Evolutionary conservation across 2,113 vertebrate genomes (phyloP).

Genomic region (Tragelaphus scriptus): DNA sequence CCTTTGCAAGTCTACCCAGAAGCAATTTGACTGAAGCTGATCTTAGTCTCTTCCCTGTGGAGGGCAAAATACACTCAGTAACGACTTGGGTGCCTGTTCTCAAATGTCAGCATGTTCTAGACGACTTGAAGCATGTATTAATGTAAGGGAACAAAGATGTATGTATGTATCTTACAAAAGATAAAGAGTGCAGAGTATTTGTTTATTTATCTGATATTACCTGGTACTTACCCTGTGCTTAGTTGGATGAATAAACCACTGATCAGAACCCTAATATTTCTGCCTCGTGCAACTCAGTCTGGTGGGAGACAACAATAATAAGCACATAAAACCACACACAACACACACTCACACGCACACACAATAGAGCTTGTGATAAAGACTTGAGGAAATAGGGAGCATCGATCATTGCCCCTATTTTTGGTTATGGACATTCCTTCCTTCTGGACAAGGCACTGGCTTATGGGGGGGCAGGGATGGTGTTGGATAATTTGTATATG

Average conservation of each 20-base stretch:
- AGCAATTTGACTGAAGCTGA: neutral
- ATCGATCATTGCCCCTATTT: neutral
- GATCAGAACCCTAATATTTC: neutral
- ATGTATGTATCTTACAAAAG: neutral
- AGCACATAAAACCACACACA: neutral
- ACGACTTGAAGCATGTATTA: neutral
- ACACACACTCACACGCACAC: neutral
- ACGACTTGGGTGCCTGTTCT: neutral
- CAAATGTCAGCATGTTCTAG: neutral
- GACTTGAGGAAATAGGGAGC: neutral
- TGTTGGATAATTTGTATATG: neutral
- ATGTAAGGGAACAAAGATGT: neutral
- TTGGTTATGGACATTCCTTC: neutral
- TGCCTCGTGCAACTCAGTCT: neutral
- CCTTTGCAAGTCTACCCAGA: neutral
- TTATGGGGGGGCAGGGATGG: neutral
- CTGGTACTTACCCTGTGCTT: neutral
- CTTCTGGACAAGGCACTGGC: neutral
- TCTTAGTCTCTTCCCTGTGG: neutral
- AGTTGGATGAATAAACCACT: neutral
- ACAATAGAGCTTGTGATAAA: neutral
- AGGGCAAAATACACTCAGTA: neutral
- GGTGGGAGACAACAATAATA: neutral
- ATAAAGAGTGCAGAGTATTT: neutral
- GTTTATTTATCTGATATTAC: neutral